phyloP scores from a whole-genome alignment of 2,797 vertebrate species.

The Anguilla pacifica region DNA sequence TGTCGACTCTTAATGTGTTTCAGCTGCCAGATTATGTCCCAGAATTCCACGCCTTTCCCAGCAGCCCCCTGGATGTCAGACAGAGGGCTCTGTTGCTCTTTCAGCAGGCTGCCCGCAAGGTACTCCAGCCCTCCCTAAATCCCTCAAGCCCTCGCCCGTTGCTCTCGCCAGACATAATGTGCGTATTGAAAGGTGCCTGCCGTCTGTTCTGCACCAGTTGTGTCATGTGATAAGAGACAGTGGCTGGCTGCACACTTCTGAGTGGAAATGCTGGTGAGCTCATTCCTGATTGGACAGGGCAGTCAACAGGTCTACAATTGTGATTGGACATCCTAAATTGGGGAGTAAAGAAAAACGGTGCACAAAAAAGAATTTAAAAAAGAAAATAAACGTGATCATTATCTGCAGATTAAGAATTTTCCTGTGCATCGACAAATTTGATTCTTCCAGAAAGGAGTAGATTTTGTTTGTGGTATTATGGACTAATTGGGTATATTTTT shows the following conservation, averaged over 20 bases:
- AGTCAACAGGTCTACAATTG: background rate
- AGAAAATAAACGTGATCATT: background rate
- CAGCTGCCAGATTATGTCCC: conserved; percentile 64
- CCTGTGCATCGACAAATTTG: background rate
- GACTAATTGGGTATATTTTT: background rate
- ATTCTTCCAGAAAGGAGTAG: background rate
- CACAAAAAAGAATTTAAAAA: background rate
- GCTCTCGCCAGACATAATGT: background rate
- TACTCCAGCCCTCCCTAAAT: conserved; percentile 49
- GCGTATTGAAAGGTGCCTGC: background rate
- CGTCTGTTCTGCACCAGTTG: background rate
- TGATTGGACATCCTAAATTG: background rate
- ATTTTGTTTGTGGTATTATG: background rate
- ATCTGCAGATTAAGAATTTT: background rate
- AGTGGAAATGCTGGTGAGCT: background rate
- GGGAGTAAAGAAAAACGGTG: background rate
- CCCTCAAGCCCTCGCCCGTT: background rate
- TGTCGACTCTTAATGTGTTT: conserved; percentile 32
- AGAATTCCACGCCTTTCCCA: conserved; percentile 72
- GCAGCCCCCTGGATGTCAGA: conserved; percentile 72
- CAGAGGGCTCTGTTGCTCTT: conserved; percentile 74
- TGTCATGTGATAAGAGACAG: background rate
- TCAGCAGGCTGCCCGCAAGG: conserved; percentile 87
- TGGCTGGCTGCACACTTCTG: background rate
- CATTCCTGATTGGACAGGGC: background rate